Evolutionary conservation across 2,888 invertebrate species (phyloP), one percentile per base, ranked within the genome.

Genomic region (Melinaea marsaeus): DNA sequence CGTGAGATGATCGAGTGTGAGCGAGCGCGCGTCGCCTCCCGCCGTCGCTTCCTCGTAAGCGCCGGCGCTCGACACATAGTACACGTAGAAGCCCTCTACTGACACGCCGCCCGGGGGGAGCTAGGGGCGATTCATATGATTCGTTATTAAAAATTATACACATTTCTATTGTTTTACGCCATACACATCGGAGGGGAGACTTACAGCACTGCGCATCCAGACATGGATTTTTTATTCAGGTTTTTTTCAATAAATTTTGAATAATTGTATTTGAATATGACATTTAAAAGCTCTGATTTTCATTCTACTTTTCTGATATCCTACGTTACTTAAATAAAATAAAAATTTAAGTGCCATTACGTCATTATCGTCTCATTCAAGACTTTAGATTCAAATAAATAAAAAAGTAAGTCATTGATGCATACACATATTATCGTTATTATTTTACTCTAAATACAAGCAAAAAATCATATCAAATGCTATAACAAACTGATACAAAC

Each of bases 31-130:
- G n/a, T 92, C 89, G 64, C 93, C 93, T 0, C 95, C 95, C 0
- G 96, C 95, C 0, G 95, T 79, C 64, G 84, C 95, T 81, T 96
- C 97, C 61, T 95, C 92, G 78, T 97, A 98, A 65, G 96, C 96
- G 0, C 95, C 97, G 0, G 97, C 97, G 1, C 94, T 95, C 0
- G 95, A 95, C 0, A 95, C 94, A 86, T 97, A 98, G 86, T 97
- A 96, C 33, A 98, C 95, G 84, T 97, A 97, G 85, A 97, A 98
- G 0, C 98, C 98, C 72, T 97, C 96, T 9, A 97, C 93, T 37
- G 94, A 91, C 3, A 91, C 80, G 3, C 83, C 86, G 2, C 81
- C 84, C 4, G 82, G 85, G 7, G 51, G 51, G 9, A 51, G 7
- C 51, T 51, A 32, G 32, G 51, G 11, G 4, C 4, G 2, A 79